Conservation (phyloP, 2,113 vertebrate genomes). For the Tringa solitaria region DNA sequence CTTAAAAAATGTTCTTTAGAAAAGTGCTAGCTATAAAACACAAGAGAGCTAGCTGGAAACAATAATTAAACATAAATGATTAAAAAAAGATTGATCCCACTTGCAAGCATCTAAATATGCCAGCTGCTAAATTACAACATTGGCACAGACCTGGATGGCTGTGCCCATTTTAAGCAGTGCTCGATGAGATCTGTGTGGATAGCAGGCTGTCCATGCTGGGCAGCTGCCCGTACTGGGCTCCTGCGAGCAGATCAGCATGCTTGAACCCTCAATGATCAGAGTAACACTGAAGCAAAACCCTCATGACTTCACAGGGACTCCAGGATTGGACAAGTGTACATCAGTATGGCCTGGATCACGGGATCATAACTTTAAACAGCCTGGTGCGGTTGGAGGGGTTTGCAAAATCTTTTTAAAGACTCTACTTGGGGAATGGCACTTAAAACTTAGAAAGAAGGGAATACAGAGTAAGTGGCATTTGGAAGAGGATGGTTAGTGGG, state of each 20-base stretch:
- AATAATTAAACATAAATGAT: slow-evolving; percentile 39
- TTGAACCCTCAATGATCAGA: neutral
- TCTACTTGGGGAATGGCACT: neutral
- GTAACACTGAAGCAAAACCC: neutral
- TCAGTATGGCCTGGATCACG: neutral
- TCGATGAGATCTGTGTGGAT: neutral
- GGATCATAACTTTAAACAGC: fast-evolving
- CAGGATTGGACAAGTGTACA: neutral
- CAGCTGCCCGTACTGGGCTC: neutral
- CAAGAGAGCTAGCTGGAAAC: neutral
- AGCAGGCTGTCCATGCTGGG: neutral
- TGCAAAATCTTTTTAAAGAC: neutral
- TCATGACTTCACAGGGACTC: fast-evolving
- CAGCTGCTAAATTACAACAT: slow-evolving; percentile 6
- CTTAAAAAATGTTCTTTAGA: neutral
- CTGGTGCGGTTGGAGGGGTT: neutral
- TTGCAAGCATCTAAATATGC: neutral
- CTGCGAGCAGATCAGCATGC: neutral
- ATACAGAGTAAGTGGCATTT: neutral
- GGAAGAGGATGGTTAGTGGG: neutral
- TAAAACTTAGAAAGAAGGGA: neutral
- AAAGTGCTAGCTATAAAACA: neutral
- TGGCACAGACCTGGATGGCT: slow-evolving; percentile 7
- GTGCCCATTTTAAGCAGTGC: neutral
- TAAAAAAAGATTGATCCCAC: slow-evolving; percentile 13